Percentiles rank a stretch among this genome's conserved stretches.
These are phyloP conservation scores for Microctenopoma lineatum DNA, from an alignment of 2,797 vertebrate species.

Conservation along the genomic window DNA sequence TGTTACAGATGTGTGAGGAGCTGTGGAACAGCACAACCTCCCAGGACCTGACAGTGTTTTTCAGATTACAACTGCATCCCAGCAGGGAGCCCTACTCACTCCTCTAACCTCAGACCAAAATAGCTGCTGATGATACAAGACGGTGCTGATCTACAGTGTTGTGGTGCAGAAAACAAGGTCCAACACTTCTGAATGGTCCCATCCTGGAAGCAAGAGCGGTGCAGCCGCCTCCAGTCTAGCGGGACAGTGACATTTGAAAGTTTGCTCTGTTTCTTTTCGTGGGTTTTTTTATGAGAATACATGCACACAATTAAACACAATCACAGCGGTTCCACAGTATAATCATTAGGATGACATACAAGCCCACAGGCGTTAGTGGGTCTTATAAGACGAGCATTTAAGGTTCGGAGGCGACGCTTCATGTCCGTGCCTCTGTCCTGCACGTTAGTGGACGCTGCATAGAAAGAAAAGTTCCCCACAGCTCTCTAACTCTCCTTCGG, in stretches of 20 bases:
- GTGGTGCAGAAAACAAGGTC: conserved; percentile 34
- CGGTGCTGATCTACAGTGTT: conserved; percentile 16
- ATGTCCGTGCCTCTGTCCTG: conserved; percentile 7
- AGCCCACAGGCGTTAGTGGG: not conserved
- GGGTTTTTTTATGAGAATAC: not conserved
- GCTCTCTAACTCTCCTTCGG: conserved; percentile 44
- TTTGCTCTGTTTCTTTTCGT: not conserved
- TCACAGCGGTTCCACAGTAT: not conserved
- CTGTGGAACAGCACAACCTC: conserved; percentile 51
- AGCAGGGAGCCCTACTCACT: conserved; percentile 62
- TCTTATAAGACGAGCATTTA: not conserved
- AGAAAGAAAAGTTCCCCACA: conserved; percentile 65
- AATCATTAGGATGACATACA: conserved; percentile 1
- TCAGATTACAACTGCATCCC: conserved; percentile 63
- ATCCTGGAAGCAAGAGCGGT: conserved; percentile 17
- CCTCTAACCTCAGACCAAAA: conserved; percentile 60
- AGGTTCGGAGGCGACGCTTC: not conserved
- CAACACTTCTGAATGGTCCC: conserved; percentile 28
- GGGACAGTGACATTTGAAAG: conserved; percentile 40
- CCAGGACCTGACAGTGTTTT: conserved; percentile 65
- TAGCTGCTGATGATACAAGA: conserved; percentile 51
- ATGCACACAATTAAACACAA: not conserved
- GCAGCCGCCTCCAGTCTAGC: conserved; percentile 4
- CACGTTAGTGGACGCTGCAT: conserved; percentile 43
- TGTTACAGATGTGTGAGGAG: conserved; percentile 57